Conservation (phyloP, 2,797 vertebrate species). For the Ptychobarbus kaznakovi region DNA sequence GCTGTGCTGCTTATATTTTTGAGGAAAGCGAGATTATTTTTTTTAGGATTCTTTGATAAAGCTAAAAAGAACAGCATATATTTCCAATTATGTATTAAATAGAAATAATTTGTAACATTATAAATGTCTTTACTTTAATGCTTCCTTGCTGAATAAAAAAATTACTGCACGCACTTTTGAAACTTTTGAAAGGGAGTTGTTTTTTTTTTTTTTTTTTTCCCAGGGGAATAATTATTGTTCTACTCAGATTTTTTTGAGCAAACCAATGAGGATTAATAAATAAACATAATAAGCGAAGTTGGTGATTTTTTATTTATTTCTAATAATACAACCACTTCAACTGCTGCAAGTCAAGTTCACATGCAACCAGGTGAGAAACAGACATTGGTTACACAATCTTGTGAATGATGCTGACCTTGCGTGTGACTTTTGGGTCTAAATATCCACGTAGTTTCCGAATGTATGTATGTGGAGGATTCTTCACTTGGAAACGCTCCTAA, state of each 20-base stretch:
- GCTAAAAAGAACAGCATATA: not conserved
- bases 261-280: not conserved
- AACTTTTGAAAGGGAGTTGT: too few relatives aligned
- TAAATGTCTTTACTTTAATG: not conserved
- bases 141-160: not conserved
- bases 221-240: not conserved
- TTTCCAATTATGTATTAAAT: not conserved
- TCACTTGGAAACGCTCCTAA: conserved; percentile 98
- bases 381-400: not conserved
- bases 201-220: not conserved
- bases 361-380: not conserved
- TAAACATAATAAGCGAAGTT: not conserved
- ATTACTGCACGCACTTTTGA: not conserved
- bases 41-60: not conserved
- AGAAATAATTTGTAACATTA: not conserved
- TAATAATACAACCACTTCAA: not conserved
- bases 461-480: conserved; percentile 98
- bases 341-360: not conserved
- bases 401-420: conserved; percentile 85
- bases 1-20: not conserved
- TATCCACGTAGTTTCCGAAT: conserved; percentile 97
- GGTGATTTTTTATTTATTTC: not conserved
- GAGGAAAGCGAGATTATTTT: not conserved
- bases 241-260: not conserved
- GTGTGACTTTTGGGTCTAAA: conserved; percentile 94